These are phyloP conservation scores for Megalurothrips usitatus DNA, from an alignment of 2,888 invertebrate species.

Conservation along the genomic window DNA sequence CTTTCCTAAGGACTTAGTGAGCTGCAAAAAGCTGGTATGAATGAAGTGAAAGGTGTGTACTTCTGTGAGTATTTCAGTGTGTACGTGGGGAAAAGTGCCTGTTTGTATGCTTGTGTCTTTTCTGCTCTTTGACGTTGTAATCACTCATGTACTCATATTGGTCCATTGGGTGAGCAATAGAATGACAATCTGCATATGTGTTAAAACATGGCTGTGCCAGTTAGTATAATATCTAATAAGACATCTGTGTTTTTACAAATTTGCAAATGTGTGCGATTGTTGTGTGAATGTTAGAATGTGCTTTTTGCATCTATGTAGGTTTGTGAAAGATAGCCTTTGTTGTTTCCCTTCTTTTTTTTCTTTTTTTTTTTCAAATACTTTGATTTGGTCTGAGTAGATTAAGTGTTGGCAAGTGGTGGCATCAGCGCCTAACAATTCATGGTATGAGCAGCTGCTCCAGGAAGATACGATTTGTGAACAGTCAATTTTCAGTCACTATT, in stretches of 20 bases:
- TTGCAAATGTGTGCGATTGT: not conserved
- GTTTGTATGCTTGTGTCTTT: not conserved
- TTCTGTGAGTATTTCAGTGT: not conserved
- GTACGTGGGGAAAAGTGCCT: not conserved
- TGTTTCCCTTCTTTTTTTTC: not conserved
- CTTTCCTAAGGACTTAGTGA: conserved; percentile 19
- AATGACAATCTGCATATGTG: not conserved
- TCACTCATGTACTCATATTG: not conserved
- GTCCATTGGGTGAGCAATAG: not conserved
- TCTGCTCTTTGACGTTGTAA: not conserved
- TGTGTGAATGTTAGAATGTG: conserved; percentile 4
- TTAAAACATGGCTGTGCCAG: conserved; percentile 15
- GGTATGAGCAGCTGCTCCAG: conserved; percentile 21
- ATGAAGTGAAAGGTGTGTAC: not conserved
- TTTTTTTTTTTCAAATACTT: not conserved
- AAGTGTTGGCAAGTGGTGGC: conserved; percentile 19
- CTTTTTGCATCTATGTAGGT: conserved; percentile 17
- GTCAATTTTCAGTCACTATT: conserved; percentile 26
- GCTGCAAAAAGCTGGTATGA: conserved; percentile 7
- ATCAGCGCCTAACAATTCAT: conserved; percentile 20
- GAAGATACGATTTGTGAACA: conserved; percentile 8
- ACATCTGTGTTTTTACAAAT: conserved; percentile 21
- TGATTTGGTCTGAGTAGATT: conserved; percentile 26
- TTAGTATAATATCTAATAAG: conserved; percentile 11
- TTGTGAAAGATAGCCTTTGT: conserved; percentile 22